Percentiles rank a stretch among this genome's conserved stretches.
Conservation (phyloP, 2,888 invertebrate genomes). For the Drosophila tanythrix region DNA sequence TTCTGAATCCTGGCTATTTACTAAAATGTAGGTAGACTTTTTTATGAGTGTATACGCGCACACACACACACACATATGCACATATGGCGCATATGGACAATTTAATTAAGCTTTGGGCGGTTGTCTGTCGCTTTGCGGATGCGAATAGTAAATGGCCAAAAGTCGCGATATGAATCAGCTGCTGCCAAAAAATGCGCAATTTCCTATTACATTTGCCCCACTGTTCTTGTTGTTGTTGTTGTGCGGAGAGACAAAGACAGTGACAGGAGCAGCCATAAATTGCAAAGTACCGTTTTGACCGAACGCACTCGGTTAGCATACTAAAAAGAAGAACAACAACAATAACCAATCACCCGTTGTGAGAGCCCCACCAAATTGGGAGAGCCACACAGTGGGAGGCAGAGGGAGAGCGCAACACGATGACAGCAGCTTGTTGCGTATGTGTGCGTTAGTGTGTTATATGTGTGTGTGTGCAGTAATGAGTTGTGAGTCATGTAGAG, state of each 20-base stretch:
- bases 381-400: slow-evolving; percentile 34
- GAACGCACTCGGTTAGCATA: slow-evolving; percentile 67
- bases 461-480: slow-evolving; percentile 14
- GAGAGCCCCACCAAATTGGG: slow-evolving; percentile 30
- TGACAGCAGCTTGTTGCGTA: slow-evolving; percentile 42
- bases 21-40: not conserved
- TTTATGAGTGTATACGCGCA: not conserved
- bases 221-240: slow-evolving; percentile 7
- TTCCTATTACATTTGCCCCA: slow-evolving; percentile 50
- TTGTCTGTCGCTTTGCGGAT: slow-evolving; percentile 51
- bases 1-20: not conserved
- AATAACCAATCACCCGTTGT: slow-evolving; percentile 36
- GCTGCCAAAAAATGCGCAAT: slow-evolving; percentile 65
- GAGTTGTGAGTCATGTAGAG: slow-evolving; percentile 64
- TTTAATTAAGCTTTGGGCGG: slow-evolving; percentile 59
- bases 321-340: slow-evolving; percentile 32
- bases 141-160: slow-evolving; percentile 62
- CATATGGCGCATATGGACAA: slow-evolving; percentile 30
- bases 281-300: slow-evolving; percentile 75
- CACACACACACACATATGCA: not conserved
- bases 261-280: slow-evolving; percentile 62
- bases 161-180: slow-evolving; percentile 73
- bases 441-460: slow-evolving; percentile 1
- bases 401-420: slow-evolving; percentile 13
- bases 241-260: slow-evolving; percentile 35